Evolutionary conservation across 2,113 vertebrate genomes (phyloP), one percentile per base, ranked within the genome.

Genomic region (Prunella fulvescens): DNA sequence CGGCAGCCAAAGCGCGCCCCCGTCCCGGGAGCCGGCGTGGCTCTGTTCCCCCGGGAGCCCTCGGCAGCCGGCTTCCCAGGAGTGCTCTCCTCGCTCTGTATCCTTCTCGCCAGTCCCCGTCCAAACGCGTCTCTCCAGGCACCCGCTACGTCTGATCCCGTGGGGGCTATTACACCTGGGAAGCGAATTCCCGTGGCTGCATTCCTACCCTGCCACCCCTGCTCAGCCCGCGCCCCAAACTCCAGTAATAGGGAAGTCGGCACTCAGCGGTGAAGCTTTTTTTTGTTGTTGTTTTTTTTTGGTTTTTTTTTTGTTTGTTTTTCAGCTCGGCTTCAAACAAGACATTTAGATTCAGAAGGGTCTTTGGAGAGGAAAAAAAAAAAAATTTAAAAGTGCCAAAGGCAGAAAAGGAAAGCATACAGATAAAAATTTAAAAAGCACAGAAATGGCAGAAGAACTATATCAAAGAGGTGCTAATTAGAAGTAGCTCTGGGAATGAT

Each of bases 31-130:
- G 17, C 37, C 6, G 26, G 4, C 11, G 37, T 0, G 37, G 11
- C 2, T 9, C 10, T 1, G 37, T 0, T 3, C 3, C 10, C 9
- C 1, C 9, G 31, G n/a, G 31, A 62, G 28, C 14, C 9, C 6
- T 42, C 37, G 24, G 8, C 37, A 25, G 31, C 2, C 19, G 15
- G 6, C 18, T 48, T 31, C 33, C 31, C 23, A 4, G 29, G 23
- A 11, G 8, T 8, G 47, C 47, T 23, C 24, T 13, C 14, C 39
- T 14, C 39, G 5, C n/a, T 39, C 23, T 18, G 14, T 5, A 6
- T 9, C 23, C 47, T 19, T 35, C 31, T 35, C 2, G 1, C 20
- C 37, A 73, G 40, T 13, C 37, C 22, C 9, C 7, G 10, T 8
- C 33, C 29, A 3, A 15, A 10, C 14, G 9, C 19, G 1, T n/a